A percentile compares a stretch with the other conserved stretches of the same genome.
phyloP scores from a whole-genome alignment of 1,140 invertebrate genomes.

The Mya arenaria region DNA sequence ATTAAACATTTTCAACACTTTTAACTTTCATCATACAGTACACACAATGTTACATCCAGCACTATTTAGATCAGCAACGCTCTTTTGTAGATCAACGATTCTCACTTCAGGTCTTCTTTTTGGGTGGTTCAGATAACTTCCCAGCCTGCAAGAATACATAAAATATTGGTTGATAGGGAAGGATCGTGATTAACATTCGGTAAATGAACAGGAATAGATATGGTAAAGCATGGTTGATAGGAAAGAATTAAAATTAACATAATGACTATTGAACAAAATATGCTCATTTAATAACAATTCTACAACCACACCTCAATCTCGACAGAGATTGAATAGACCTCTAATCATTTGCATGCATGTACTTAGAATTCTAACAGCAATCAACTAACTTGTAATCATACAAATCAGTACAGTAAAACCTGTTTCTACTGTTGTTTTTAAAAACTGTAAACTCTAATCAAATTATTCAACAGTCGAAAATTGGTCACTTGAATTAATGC shows the following conservation, averaged over 20 bases:
- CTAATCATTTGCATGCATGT: not conserved
- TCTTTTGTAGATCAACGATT: not conserved
- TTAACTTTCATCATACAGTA: no score
- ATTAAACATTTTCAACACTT: no score
- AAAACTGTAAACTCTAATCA: not conserved
- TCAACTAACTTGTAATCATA: not conserved
- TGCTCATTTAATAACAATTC: no score
- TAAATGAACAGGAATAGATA: not conserved
- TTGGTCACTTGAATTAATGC: not conserved
- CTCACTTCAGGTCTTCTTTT: not conserved
- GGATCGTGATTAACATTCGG: not conserved
- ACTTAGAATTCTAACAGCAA: not conserved
- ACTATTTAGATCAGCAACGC: not conserved
- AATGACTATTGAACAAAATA: not conserved
- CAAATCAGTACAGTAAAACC: not conserved
- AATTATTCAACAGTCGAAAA: not conserved
- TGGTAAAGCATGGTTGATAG: not conserved
- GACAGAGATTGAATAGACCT: not conserved
- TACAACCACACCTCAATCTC: not conserved
- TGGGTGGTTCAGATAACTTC: slow-evolving; percentile 7
- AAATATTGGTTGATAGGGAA: not conserved
- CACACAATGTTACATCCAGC: no score
- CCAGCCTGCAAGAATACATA: slow-evolving; percentile 1
- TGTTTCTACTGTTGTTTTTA: not conserved
- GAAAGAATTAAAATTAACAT: not conserved